Percentiles rank a stretch among this genome's conserved stretches.
Evolutionary conservation across 2,888 invertebrate species (phyloP).

Genomic region (Aproaerema taeniolella): DNA sequence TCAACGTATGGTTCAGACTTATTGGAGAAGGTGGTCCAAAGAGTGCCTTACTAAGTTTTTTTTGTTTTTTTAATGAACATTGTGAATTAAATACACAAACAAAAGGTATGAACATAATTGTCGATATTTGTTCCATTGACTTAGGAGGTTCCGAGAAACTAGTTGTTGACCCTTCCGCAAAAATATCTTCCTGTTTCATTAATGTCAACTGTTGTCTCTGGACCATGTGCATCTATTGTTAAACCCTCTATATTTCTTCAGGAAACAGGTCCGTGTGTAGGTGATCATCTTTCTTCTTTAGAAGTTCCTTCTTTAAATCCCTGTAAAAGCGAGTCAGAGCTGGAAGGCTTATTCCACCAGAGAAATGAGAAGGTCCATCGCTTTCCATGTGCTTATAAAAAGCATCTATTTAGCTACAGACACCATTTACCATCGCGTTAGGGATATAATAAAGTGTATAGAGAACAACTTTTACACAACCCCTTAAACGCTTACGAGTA

Average conservation of each 20-base stretch:
- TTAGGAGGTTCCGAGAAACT: no score
- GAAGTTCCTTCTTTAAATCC: not conserved
- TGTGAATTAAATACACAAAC: no score
- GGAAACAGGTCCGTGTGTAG: not conserved
- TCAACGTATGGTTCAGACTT: no score
- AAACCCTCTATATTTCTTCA: not conserved
- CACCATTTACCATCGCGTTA: no score
- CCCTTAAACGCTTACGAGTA: no score
- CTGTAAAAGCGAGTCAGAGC: not conserved
- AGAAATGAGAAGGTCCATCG: not conserved
- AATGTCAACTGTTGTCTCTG: not conserved
- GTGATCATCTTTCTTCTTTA: not conserved
- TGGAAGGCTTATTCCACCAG: not conserved
- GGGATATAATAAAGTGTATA: no score
- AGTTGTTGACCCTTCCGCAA: not conserved
- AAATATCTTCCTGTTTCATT: not conserved
- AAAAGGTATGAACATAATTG: no score
- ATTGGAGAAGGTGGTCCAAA: no score
- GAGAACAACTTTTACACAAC: no score
- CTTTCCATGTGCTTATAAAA: slow-evolving; percentile 1
- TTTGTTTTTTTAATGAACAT: no score
- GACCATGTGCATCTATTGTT: not conserved
- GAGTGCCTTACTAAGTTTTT: no score
- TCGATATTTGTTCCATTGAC: no score
- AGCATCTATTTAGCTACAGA: not conserved